Base-by-base conservation (phyloP, 2,797 vertebrate species). In the Falco concolor region DNA sequence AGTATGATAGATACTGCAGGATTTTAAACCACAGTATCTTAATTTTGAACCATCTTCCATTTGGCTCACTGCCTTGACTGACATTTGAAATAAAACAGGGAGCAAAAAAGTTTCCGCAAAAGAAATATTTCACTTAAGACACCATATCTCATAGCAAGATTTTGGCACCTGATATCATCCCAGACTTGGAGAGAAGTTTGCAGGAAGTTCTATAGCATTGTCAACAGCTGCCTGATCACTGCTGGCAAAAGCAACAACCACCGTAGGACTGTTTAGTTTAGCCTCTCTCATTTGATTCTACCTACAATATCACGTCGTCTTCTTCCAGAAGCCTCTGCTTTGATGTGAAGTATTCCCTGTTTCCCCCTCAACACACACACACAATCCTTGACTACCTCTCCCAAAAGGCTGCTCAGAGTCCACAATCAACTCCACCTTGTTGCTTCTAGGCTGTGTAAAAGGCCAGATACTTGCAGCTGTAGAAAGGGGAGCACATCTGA, bases 1-100 rank as follows among this genome's bases (percentile, higher is more conserved):
- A 79, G 47, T 76, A 50, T 38, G 59, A 90, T 5, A 84, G 56
- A 60, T 69, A 89, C 25, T 42, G n/a, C 21, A 73, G 32, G 49
- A 87, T 61, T 96, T 89, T 72, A 81, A 92, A 45, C 21, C 9
- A 9, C 25, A 52, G 49, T 25, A 50, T 42, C 49, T 65, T 67
- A 44, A 64, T 75, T 91, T 72, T 84, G 67, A 94, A 72, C 24
- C 53, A 89, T 64, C 84, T 86, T 82, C 49, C 27, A 47, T 59
- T 81, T 82, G 80, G 67, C 56, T 89, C 40, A 32, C 50, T 63
- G 38, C 72, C 76, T 79, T 80, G n/a, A 89, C 27, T 59, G 72
- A 91, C 64, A 87, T n/a, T 65, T 81, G 87, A 96, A 94, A 92
- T 63, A 81, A 84, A 93, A 72, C 69, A 93, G 70, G 65, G 50